These are phyloP conservation scores for Hemicrepidius hirtus DNA, from an alignment of 2,888 invertebrate species.

Conservation along the genomic window DNA sequence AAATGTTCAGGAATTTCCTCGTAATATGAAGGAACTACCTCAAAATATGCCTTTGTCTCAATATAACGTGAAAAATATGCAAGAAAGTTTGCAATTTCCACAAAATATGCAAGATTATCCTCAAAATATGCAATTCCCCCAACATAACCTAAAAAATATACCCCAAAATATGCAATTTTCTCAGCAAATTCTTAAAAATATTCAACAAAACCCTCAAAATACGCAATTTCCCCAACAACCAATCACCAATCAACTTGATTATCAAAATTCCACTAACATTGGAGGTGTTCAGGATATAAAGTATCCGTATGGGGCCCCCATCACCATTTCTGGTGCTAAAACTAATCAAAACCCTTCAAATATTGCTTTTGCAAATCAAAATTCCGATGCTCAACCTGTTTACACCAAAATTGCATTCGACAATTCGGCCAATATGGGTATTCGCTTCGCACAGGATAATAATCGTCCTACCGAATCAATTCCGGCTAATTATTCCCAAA, in stretches of 20 bases:
- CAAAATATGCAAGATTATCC: no score
- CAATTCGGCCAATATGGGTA: no score
- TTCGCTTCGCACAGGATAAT: no score
- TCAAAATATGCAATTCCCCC: not conserved
- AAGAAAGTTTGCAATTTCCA: no score
- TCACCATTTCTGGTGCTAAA: not conserved
- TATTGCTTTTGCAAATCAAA: no score
- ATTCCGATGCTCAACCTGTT: no score
- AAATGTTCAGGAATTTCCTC: no score
- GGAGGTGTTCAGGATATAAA: constrained; percentile 20
- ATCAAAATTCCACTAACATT: constrained; percentile 19
- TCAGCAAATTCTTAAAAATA: not conserved
- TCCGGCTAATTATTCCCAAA: not conserved
- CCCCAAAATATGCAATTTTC: constrained; percentile 5
- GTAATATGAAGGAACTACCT: no score
- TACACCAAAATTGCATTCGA: no score
- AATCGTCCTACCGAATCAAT: not conserved
- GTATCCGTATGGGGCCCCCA: not conserved
- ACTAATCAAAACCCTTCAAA: constrained; percentile 23
- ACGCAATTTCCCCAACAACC: constrained; percentile 4
- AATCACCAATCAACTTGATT: constrained; percentile 22
- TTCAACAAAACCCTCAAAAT: no score
- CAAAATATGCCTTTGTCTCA: not conserved
- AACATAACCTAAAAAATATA: constrained; percentile 1
- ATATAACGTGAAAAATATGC: no score